Evolutionary conservation across 2,888 invertebrate species (phyloP).

Genomic region (Zaprionus bogoriensis): DNA sequence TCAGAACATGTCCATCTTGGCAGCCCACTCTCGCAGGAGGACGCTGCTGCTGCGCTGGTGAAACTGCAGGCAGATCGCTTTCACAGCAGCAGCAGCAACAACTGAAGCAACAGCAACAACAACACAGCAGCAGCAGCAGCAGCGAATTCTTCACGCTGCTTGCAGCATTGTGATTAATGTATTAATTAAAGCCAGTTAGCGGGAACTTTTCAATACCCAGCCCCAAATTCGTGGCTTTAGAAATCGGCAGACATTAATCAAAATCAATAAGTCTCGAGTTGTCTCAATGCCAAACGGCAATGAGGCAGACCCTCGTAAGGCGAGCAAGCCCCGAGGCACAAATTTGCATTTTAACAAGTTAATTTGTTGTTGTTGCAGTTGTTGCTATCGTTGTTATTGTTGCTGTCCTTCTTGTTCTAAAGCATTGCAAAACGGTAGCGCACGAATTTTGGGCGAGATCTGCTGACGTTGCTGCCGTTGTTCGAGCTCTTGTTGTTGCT

Average conservation of each 20-base stretch:
- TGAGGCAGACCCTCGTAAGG: constrained; percentile 51
- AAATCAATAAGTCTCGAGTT: constrained; percentile 63
- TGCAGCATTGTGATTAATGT: constrained; percentile 73
- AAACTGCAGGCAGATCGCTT: constrained; percentile 59
- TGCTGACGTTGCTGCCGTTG: constrained; percentile 14
- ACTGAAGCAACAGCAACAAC: constrained; percentile 16
- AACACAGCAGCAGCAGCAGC: constrained; percentile 8
- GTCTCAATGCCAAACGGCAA: constrained; percentile 67
- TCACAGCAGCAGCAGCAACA: constrained; percentile 45
- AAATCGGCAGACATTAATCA: constrained; percentile 74
- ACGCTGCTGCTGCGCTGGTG: constrained; percentile 33
- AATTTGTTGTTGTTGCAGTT: constrained; percentile 52
- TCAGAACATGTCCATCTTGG: constrained; percentile 75
- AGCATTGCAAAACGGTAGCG: constrained; percentile 76
- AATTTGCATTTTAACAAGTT: constrained; percentile 80
- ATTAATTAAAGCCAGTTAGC: constrained; percentile 70
- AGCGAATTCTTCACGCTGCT: constrained; percentile 15
- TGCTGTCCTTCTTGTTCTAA: constrained; percentile 46
- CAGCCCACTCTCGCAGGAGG: constrained; percentile 43
- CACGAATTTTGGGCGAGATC: constrained; percentile 64
- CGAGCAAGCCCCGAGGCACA: constrained; percentile 52
- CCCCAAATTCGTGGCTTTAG: constrained; percentile 56
- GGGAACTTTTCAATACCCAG: constrained; percentile 53
- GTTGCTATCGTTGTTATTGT: constrained; percentile 9
- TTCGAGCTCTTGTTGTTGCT: constrained; percentile 23